Conservation (phyloP, 2,113 vertebrate species). For the Onychostruthus taczanowskii region DNA sequence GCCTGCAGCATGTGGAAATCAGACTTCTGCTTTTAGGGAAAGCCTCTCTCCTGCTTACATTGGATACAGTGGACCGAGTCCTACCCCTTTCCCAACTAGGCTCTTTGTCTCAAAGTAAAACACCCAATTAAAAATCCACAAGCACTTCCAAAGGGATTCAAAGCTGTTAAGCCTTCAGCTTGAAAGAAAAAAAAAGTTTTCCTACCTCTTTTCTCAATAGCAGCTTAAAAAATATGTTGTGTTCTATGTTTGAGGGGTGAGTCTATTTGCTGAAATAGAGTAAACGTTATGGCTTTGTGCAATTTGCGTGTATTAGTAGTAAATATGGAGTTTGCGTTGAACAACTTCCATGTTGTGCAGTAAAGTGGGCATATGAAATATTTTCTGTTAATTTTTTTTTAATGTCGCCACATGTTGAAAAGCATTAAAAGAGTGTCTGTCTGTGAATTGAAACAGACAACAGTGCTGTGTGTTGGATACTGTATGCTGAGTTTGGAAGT, state of each 20-base stretch:
- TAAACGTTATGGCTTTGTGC: neutral
- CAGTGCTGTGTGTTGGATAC: neutral
- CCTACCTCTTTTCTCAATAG: neutral
- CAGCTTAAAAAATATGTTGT: neutral
- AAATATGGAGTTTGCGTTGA: neutral
- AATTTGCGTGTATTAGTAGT: neutral
- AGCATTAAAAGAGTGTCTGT: neutral
- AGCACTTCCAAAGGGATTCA: neutral
- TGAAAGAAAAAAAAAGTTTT: neutral
- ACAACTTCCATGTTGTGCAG: neutral
- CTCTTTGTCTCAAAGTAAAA: neutral
- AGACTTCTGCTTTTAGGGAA: neutral
- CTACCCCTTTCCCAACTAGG: neutral
- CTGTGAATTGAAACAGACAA: neutral
- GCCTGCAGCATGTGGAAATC: neutral
- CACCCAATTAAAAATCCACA: neutral
- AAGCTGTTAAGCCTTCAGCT: neutral
- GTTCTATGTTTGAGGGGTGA: neutral
- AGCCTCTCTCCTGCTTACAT: neutral
- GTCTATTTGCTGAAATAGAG: neutral
- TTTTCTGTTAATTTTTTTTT: neutral
- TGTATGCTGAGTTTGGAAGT: neutral
- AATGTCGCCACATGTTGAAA: neutral
- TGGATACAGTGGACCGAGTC: neutral
- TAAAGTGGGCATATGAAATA: neutral